These are phyloP conservation scores for Ascidia mentula DNA, from an alignment of 23 tunicate species.

Conservation along the genomic window DNA sequence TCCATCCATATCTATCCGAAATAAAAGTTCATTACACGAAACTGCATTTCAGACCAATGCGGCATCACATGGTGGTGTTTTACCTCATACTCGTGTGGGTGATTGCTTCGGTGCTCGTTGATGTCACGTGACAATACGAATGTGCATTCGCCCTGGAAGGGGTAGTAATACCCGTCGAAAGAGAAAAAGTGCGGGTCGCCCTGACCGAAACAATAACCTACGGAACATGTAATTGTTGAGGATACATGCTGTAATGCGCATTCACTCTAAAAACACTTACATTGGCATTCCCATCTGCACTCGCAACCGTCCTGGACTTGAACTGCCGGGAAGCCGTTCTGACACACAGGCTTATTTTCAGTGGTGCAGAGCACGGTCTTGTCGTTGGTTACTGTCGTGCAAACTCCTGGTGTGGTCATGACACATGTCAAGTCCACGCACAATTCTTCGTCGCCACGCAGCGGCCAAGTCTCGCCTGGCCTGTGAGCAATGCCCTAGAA, in stretches of 20 bases:
- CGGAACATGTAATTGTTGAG: too few species aligned
- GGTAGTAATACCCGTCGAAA: constrained; percentile 92
- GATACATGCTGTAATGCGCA: too few species aligned
- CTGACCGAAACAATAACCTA: constrained; percentile 98
- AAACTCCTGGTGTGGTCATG: constrained; percentile 54
- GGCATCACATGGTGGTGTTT: neutral
- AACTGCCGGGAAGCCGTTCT: constrained; percentile 75
- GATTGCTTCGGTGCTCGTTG: constrained; percentile 59
- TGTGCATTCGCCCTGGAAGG: constrained; percentile 99
- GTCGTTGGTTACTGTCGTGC: constrained; percentile 60
- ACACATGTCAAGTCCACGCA: constrained; percentile 76
- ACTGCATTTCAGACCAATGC: neutral
- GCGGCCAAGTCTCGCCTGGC: constrained; percentile 95
- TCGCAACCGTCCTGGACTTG: constrained; percentile 75
- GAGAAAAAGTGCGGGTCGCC: constrained; percentile 99
- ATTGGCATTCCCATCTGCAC: constrained; percentile 96
- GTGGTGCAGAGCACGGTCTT: constrained; percentile 36
- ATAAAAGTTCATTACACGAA: neutral
- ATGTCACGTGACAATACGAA: constrained; percentile 90
- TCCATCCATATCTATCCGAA: constrained; percentile 80
- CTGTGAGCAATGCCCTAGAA: constrained; percentile 31
- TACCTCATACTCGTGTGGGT: constrained; percentile 90
- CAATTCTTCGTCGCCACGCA: constrained; percentile 75
- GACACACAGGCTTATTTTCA: constrained; percentile 66
- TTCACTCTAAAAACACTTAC: constrained; percentile 32